A percentile compares a stretch with the other conserved stretches of the same genome.
Conservation (phyloP, 1,140 invertebrate genomes). For the Platyscapa corneri region DNA sequence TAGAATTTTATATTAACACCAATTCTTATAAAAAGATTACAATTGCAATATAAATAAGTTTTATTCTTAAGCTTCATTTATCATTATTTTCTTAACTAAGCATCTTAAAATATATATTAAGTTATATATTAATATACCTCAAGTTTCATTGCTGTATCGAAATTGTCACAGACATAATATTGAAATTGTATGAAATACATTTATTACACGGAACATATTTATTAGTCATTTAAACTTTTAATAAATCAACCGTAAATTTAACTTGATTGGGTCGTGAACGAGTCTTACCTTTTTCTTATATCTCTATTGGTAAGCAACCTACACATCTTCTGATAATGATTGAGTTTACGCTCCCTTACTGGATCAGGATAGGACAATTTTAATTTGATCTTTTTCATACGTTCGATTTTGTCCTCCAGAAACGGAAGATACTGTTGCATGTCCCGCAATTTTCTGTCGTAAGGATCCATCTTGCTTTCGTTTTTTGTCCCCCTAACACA, state of each 20-base stretch:
- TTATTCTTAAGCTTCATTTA: too few species aligned
- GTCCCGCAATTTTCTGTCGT: slow-evolving; percentile 73
- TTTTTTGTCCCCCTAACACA: not conserved
- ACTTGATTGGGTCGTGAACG: too few species aligned
- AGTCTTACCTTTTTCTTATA: slow-evolving; percentile 76
- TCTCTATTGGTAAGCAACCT: slow-evolving; percentile 76
- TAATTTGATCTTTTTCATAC: slow-evolving; percentile 75
- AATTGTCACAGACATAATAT: not conserved
- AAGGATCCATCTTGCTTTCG: slow-evolving; percentile 58
- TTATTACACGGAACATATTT: not conserved
- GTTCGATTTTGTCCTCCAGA: slow-evolving; percentile 78
- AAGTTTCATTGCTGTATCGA: not conserved
- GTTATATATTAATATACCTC: not conserved
- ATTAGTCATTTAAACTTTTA: not conserved
- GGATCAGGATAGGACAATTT: slow-evolving; percentile 63
- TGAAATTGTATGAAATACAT: not conserved
- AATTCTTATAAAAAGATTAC: too few species aligned
- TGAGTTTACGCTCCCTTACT: slow-evolving; percentile 64
- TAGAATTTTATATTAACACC: too few species aligned
- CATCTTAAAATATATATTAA: too few species aligned
- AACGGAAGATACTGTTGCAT: slow-evolving; percentile 82
- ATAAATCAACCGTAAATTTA: too few species aligned
- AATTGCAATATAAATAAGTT: too few species aligned
- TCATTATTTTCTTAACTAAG: too few species aligned
- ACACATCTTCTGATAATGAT: slow-evolving; percentile 79